These are phyloP conservation scores for Neoaliturus tenellus DNA, from an alignment of 2,888 invertebrate genomes.

Conservation along the genomic window DNA sequence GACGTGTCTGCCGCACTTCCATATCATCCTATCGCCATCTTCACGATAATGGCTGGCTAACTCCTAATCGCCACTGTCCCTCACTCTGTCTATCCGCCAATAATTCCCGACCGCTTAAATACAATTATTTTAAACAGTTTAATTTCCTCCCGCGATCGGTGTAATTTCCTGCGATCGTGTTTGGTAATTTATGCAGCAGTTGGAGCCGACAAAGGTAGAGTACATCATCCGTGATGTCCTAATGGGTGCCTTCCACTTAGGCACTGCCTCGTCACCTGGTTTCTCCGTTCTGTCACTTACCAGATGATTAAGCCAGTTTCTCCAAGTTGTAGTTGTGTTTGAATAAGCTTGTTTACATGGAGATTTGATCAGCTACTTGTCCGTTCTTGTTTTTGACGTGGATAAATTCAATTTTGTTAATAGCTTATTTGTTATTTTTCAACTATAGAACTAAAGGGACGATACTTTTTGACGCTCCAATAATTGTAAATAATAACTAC, in stretches of 20 bases:
- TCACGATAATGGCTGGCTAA: background rate
- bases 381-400: no score
- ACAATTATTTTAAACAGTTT: constrained; percentile 30
- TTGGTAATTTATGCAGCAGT: constrained; percentile 21
- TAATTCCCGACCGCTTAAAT: constrained; percentile 18
- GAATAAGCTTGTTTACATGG: no score
- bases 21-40: background rate
- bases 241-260: background rate
- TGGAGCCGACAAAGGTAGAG: background rate
- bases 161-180: constrained; percentile 30
- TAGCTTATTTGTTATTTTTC: no score
- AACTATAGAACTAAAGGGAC: no score
- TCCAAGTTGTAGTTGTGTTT: no score
- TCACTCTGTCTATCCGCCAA: constrained; percentile 15
- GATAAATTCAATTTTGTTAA: no score
- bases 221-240: constrained; percentile 10
- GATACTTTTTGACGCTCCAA: no score
- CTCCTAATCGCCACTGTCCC: background rate
- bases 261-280: constrained; percentile 2
- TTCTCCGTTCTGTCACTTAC: background rate
- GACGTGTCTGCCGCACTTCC: background rate
- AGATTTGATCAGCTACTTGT: no score
- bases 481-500: no score
- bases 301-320: no score
- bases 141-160: constrained; percentile 18